phyloP scores from a whole-genome alignment of 2,113 vertebrate species.

The Globicephala melas region DNA sequence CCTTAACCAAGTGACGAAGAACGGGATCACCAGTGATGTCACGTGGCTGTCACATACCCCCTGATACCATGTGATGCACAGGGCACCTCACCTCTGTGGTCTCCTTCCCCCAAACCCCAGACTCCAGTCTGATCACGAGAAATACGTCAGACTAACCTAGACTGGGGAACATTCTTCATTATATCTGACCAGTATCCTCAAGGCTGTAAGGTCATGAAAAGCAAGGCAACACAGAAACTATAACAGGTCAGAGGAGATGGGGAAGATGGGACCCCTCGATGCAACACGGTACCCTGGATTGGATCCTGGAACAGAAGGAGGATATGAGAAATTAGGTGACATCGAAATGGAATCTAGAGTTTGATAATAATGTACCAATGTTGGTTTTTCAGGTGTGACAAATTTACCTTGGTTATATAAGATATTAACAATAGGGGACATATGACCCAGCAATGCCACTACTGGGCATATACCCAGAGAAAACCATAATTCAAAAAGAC shows the following conservation, averaged over 20 bases:
- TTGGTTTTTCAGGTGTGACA: background rate
- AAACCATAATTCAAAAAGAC: too few species aligned
- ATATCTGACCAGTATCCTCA: background rate
- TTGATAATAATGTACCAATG: too few species aligned
- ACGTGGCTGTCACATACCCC: accelerated
- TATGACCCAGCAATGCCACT: too few species aligned
- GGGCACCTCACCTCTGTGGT: background rate
- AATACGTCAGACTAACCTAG: background rate
- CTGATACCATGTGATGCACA: accelerated
- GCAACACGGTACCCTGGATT: accelerated
- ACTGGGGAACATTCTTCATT: background rate
- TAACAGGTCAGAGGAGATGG: background rate
- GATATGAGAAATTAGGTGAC: background rate
- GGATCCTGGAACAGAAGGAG: background rate
- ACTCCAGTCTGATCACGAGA: background rate
- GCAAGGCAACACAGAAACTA: background rate
- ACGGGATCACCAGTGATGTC: accelerated
- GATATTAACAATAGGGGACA: background rate
- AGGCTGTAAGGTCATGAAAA: background rate
- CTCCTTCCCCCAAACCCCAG: background rate
- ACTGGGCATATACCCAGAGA: too few species aligned
- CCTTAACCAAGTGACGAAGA: background rate
- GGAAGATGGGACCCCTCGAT: accelerated
- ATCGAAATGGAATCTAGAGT: background rate
- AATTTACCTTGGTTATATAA: background rate